Conservation (phyloP, 2,113 vertebrate species). For the Muntiacus muntjak region DNA sequence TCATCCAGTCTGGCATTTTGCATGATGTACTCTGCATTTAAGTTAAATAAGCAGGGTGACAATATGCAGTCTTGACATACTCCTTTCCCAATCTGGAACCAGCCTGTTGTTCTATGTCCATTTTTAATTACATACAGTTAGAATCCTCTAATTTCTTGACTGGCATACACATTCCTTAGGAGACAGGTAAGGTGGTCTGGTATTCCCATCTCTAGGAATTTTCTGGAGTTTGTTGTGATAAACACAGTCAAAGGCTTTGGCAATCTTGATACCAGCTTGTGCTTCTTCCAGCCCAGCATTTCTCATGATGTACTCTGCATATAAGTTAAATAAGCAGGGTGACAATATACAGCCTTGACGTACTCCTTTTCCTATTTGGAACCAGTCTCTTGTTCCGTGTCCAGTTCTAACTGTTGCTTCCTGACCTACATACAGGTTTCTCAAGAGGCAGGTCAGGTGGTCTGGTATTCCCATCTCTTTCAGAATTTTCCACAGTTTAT, state of each 20-base stretch:
- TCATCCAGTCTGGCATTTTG: neutral
- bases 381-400: no score
- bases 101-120: neutral
- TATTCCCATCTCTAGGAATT: neutral
- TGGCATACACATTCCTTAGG: neutral
- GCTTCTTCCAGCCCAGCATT: no score
- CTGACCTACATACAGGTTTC: neutral
- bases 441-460: neutral
- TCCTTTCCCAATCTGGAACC: neutral
- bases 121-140: neutral
- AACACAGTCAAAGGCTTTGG: neutral
- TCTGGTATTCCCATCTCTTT: neutral
- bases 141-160: neutral
- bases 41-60: neutral
- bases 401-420: neutral
- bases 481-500: neutral
- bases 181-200: neutral
- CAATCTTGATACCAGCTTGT: no score
- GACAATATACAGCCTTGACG: no score
- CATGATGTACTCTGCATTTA: neutral
- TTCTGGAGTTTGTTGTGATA: neutral
- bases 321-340: no score
- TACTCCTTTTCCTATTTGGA: no score
- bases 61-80: neutral
- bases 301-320: no score